Evolutionary conservation across 2,888 invertebrate species (phyloP).

Genomic region (Andrena flavipes): DNA sequence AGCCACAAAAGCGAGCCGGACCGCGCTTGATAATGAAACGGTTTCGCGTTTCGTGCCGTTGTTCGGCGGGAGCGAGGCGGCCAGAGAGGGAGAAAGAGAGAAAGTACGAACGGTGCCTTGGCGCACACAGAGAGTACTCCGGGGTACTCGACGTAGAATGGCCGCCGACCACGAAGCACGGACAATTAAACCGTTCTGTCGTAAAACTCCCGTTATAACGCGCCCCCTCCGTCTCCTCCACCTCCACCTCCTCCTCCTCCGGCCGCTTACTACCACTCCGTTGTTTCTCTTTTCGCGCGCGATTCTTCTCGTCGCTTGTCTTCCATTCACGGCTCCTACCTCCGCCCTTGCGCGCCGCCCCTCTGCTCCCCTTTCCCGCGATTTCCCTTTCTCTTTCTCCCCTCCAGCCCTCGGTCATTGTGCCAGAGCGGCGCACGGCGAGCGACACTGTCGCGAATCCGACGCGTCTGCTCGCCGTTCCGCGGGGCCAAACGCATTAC

Average conservation of each 20-base stretch:
- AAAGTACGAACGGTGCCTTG: conserved; percentile 66
- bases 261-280: conserved; percentile 55
- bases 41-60: conserved; percentile 72
- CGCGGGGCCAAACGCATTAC: conserved; percentile 1
- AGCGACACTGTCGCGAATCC: conserved; percentile 36
- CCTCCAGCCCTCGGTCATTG: conserved; percentile 1
- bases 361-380: not conserved
- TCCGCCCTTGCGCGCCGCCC: not conserved
- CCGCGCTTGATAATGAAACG: conserved; percentile 72
- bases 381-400: not conserved
- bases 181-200: conserved; percentile 76
- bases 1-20: conserved; percentile 63
- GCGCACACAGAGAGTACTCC: conserved; percentile 61
- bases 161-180: conserved; percentile 71
- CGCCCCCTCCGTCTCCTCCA: conserved; percentile 24
- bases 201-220: conserved; percentile 73
- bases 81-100: conserved; percentile 40
- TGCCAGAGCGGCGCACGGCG: conserved; percentile 9
- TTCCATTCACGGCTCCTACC: conserved; percentile 63
- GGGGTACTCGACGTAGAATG: conserved; percentile 66
- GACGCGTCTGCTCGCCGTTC: not conserved
- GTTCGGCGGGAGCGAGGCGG: conserved; percentile 32
- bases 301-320: conserved; percentile 68
- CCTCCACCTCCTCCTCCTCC: conserved; percentile 9
- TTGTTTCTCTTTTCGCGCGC: conserved; percentile 62